Conservation (phyloP, 2,888 invertebrate species). For the Caenorhabditis plicata region DNA sequence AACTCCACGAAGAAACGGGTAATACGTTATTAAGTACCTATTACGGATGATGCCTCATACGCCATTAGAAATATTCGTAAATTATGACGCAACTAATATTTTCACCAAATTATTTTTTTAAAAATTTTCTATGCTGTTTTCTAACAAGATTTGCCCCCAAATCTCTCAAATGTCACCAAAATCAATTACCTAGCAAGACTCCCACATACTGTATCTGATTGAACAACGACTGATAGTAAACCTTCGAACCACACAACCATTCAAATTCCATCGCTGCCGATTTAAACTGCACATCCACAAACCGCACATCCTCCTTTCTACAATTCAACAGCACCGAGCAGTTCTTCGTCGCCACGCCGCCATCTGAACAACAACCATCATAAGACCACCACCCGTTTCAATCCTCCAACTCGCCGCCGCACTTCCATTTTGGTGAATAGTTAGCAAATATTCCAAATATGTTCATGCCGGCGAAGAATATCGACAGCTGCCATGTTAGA, state of each 20-base stretch:
- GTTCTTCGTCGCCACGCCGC: slow-evolving; percentile 4
- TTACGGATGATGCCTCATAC: too few relatives aligned
- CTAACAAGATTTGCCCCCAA: slow-evolving; percentile 42
- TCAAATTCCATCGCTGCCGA: slow-evolving; percentile 54
- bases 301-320: slow-evolving; percentile 1
- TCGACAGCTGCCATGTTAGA: slow-evolving; percentile 59
- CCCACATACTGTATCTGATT: slow-evolving; percentile 50
- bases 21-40: too few relatives aligned
- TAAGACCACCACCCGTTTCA: not conserved
- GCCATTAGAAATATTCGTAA: too few relatives aligned
- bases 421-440: slow-evolving; percentile 48
- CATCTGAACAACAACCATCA: not conserved
- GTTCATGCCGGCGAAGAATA: slow-evolving; percentile 54
- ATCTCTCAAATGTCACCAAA: slow-evolving; percentile 42
- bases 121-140: too few relatives aligned
- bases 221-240: slow-evolving; percentile 37
- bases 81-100: too few relatives aligned
- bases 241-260: slow-evolving; percentile 50
- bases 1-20: too few relatives aligned
- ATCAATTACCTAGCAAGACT: slow-evolving; percentile 42
- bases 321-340: slow-evolving; percentile 6
- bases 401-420: slow-evolving; percentile 6
- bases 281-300: slow-evolving; percentile 24
- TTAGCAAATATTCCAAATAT: slow-evolving; percentile 59
- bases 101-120: too few relatives aligned